Evolutionary conservation across 1,140 invertebrate species (phyloP), one percentile per base, ranked within the genome.

Genomic region (Drosophila ohnishii): DNA sequence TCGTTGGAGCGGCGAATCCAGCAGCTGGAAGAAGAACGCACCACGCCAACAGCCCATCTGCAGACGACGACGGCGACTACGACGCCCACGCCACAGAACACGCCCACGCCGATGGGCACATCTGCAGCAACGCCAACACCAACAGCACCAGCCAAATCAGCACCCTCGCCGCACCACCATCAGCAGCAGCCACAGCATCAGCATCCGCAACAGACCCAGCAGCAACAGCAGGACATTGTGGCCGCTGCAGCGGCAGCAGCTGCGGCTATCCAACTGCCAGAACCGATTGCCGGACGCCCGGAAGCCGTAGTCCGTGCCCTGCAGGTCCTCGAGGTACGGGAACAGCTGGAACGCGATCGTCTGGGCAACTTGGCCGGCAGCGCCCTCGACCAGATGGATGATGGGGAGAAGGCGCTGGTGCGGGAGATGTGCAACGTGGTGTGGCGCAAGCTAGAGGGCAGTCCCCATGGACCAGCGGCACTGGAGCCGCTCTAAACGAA

Each of bases 401-500:
- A 98, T 75, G 95, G 96, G 8, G 97, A 98, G 91, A 98, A 98
- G 91, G 97, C 97, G 11, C 94, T 99, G 56, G 96, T 99, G 28
- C 94, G 97, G 76, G 97, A 98, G 93, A 98, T 99, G 97, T 99
- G 97, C 92, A 98, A 98, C 93, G 97, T 98, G 16, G 93, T 94
- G 16, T 94, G 93, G 93, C 93, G 93, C 32, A 94, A 94, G 80
- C 75, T 94, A 28, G 94, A 94, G 79, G 93, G 94, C 10, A 92
- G 92, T 34, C 93, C 93, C 25, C 77, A 80, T 44, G 84, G 74
- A 32, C 81, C 75, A 8, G 62, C 80, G 14, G 75, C 81, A 25
- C 48, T 91, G 37, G 90, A 91, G 40, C 86, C 82, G 57, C 82
- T 90, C 57, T 91, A 88, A 80, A 70, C 77, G 58, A 59, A 53